Evolutionary conservation across 2,797 vertebrate species (phyloP).

Genomic region (Notoglanidium macrostoma): DNA sequence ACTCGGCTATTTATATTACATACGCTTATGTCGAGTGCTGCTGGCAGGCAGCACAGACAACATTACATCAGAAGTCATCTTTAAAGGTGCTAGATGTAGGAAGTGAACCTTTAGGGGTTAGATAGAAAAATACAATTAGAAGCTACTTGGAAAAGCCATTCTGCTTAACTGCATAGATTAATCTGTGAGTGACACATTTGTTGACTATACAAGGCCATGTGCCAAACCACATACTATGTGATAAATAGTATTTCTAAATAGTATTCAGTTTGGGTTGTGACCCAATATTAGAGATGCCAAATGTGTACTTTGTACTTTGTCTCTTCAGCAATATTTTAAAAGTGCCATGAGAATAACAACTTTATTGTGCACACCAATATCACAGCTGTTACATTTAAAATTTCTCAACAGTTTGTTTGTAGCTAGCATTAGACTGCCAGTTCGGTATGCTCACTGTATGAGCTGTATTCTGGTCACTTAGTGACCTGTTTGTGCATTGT

Average conservation of each 20-base stretch:
- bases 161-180: not conserved
- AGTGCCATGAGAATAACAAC: not conserved
- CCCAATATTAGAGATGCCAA: not conserved
- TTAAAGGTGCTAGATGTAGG: not conserved
- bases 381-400: not conserved
- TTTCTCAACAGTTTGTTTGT: not conserved
- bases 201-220: not conserved
- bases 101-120: not conserved
- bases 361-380: not conserved
- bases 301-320: not conserved
- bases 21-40: not conserved
- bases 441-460: not conserved
- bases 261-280: not conserved
- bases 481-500: not conserved
- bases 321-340: not conserved
- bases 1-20: not conserved
- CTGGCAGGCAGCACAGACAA: not conserved
- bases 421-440: not conserved
- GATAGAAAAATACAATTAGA: not conserved
- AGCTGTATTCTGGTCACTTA: not conserved
- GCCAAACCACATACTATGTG: not conserved
- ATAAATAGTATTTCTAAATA: not conserved
- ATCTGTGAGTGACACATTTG: not conserved
- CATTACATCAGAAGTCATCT: conserved; percentile 8
- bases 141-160: not conserved